Percentiles rank a stretch among this genome's conserved stretches.
phyloP scores from a whole-genome alignment of 2,797 vertebrate species.

The Sparidentex hasta region DNA sequence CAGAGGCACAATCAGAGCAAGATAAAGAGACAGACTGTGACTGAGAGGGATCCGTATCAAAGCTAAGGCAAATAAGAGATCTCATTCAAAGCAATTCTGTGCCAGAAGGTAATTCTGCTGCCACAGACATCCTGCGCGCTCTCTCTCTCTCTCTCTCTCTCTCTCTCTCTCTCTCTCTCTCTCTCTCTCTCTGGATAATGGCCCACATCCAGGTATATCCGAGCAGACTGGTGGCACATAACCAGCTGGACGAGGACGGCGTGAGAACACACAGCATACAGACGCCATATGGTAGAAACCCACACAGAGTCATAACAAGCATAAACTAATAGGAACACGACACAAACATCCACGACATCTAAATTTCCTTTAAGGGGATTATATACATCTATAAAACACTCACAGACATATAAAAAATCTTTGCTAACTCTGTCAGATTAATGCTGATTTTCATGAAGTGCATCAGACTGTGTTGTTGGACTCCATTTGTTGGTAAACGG shows the following conservation, averaged over 20 bases:
- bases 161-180: slow-evolving; percentile 26
- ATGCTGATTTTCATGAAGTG: slow-evolving; percentile 32
- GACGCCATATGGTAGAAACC: slow-evolving; percentile 63
- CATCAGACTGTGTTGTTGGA: slow-evolving; percentile 10
- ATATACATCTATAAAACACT: not conserved
- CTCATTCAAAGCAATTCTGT: slow-evolving; percentile 60
- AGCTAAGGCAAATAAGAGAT: slow-evolving; percentile 53
- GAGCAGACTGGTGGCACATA: slow-evolving; percentile 66
- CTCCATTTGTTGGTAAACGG: slow-evolving; percentile 33
- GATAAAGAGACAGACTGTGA: slow-evolving; percentile 35
- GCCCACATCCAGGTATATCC: slow-evolving; percentile 67
- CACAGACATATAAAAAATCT: not conserved
- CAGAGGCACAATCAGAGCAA: slow-evolving; percentile 17
- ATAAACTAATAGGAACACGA: slow-evolving; percentile 37
- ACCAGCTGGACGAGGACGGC: slow-evolving; percentile 68
- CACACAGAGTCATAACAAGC: slow-evolving; percentile 52
- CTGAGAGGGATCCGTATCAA: slow-evolving; percentile 45
- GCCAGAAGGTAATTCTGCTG: slow-evolving; percentile 66
- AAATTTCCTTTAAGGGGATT: not conserved
- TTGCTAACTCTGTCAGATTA: not conserved
- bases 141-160: slow-evolving; percentile 9
- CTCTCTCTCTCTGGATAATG: slow-evolving; percentile 63
- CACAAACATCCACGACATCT: slow-evolving; percentile 15
- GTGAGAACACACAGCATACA: slow-evolving; percentile 59
- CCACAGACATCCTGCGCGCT: slow-evolving; percentile 50